Evolutionary conservation across 2,888 invertebrate species (phyloP).

Genomic region (Lithodes maja): DNA sequence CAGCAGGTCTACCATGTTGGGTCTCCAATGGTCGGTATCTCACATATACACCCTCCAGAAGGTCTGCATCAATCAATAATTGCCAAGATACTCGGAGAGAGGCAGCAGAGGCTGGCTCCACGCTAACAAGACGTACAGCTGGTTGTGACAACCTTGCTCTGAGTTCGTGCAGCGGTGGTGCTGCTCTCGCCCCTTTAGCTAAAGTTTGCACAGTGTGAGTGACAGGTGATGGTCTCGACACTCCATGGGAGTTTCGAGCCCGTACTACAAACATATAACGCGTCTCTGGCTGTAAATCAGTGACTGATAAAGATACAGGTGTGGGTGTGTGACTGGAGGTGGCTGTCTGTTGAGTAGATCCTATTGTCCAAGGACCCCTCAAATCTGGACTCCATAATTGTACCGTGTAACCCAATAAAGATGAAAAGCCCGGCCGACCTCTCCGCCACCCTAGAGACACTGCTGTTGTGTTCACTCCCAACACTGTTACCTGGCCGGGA

Average conservation of each 20-base stretch:
- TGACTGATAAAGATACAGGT: conserved; percentile 83
- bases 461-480: conserved; percentile 72
- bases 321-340: conserved; percentile 75
- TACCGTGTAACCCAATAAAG: conserved; percentile 76
- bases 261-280: conserved; percentile 83
- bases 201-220: conserved; percentile 66
- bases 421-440: conserved; percentile 89
- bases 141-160: conserved; percentile 56
- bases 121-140: conserved; percentile 75
- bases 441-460: conserved; percentile 89
- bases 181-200: conserved; percentile 44
- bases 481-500: too few species aligned
- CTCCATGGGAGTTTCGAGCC: conserved; percentile 66
- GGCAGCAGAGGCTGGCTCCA: conserved; percentile 87
- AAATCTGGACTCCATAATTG: neutral
- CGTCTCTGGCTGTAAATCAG: conserved; percentile 85
- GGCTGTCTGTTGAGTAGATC: conserved; percentile 48
- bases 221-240: conserved; percentile 30
- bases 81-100: conserved; percentile 93
- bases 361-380: conserved; percentile 61
- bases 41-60: conserved; percentile 88
- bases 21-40: conserved; percentile 78
- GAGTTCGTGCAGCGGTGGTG: conserved; percentile 63
- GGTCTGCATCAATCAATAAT: conserved; percentile 83
- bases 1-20: conserved; percentile 54